These are phyloP conservation scores for Silvanus unidentatus DNA, from an alignment of 2,888 invertebrate species.

Conservation along the genomic window DNA sequence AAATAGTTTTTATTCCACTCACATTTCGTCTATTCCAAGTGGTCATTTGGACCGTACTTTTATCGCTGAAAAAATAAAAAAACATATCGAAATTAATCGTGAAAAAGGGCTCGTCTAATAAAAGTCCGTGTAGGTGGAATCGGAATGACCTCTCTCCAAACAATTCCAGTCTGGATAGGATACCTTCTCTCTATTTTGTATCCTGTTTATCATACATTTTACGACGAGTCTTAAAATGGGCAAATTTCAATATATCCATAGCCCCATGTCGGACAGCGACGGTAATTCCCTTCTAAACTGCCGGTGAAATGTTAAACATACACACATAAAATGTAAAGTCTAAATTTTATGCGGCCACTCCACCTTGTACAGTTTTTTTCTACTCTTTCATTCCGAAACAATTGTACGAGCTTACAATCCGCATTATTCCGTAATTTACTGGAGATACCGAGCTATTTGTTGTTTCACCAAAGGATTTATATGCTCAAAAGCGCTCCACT, in stretches of 20 bases:
- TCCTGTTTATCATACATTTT: slow-evolving; percentile 9
- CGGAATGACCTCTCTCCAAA: slow-evolving; percentile 4
- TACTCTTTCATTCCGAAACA: too few relatives aligned
- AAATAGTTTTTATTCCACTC: slow-evolving; percentile 2
- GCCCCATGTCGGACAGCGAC: slow-evolving; percentile 14
- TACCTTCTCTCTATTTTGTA: slow-evolving; percentile 6
- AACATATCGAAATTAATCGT: slow-evolving; percentile 12
- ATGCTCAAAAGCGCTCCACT: too few relatives aligned
- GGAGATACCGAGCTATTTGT: too few relatives aligned
- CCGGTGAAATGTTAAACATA: slow-evolving; percentile 14
- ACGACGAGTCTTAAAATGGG: slow-evolving; percentile 16
- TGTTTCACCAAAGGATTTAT: too few relatives aligned
- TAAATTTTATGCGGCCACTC: slow-evolving; percentile 16
- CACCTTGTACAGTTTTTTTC: slow-evolving; percentile 2
- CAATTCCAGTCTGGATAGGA: neutral
- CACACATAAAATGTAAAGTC: slow-evolving; percentile 16
- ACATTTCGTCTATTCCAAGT: too few relatives aligned
- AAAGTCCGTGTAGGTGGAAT: slow-evolving; percentile 8
- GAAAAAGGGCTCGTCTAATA: slow-evolving; percentile 6
- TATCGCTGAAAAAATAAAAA: slow-evolving; percentile 1
- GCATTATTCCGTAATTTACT: too few relatives aligned
- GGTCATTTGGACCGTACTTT: too few relatives aligned
- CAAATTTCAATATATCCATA: slow-evolving; percentile 17
- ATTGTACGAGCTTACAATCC: too few relatives aligned
- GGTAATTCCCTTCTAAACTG: slow-evolving; percentile 15